Evolutionary conservation across 2,113 vertebrate species (phyloP), one percentile per base, ranked within the genome.

Genomic region (Erythrolamprus reginae): DNA sequence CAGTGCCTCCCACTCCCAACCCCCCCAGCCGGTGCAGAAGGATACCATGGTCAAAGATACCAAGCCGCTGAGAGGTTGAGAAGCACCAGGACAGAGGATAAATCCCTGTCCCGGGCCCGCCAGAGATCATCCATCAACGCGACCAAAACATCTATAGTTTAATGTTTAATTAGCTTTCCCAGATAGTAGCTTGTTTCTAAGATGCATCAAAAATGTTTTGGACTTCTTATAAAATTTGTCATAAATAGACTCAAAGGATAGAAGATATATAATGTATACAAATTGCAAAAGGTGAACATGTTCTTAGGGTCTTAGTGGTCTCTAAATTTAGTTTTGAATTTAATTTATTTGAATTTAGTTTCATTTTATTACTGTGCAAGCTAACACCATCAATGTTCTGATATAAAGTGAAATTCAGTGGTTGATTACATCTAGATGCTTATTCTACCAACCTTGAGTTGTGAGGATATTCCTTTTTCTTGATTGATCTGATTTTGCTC

Each of bases 271-370:
- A 45, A 47, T 0, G 19, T 90, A 93, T 93, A 89, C 95, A 90
- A 87, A 93, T 93, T 93, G 92, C 58, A 55, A 84, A 94, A 92
- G 47, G 93, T 0, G 91, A 89, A 90, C 42, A 92, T 95, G 85
- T 55, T 42, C 91, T 88, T 92, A 83, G 33, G 33, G 17, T 77
- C 70, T 77, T 77, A 19, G 33, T 42, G 70, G 33, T 21, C 19
- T 77, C 17, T 77, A 17, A 42, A 77, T 21, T 42, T 77, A 21
- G 33, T 77, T 77, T 77, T 77, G 6, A 77, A 42, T 17, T 42
- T 38, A 3, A 77, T n/a, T n/a, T n/a, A n/a, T n/a, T n/a, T n/a
- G n/a, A n/a, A n/a, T n/a, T n/a, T n/a, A 42, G 33, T 77, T n/a
- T n/a, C 70, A 77, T 77, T 77, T 77, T 42, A 77, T 77, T 42